Evolutionary conservation across 2,888 invertebrate genomes (phyloP), one percentile per base, ranked within the genome.

Genomic region (Cantharis rustica): DNA sequence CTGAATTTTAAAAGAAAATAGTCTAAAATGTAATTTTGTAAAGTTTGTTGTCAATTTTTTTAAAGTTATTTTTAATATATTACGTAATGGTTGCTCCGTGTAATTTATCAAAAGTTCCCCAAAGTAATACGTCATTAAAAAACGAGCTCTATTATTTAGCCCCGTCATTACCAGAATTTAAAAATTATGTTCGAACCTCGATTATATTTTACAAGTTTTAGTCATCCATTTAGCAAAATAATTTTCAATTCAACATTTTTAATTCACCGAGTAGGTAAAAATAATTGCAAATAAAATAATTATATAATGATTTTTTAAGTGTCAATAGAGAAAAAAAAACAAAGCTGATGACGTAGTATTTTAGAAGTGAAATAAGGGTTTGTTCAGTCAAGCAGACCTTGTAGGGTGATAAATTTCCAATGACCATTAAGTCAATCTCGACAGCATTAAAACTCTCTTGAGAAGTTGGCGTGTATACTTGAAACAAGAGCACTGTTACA

Each of bases 391-490:
- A 78, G 78, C 78, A 75, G 78, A 76, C 78, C 79, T 82, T 79
- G 79, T 78, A 79, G 76, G 79, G 75, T 78, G 77, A 80, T 80
- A 81, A 80, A 80, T 80, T 81, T 79, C 79, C 76, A 80, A 80
- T 81, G 79, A 79, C 82, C 80, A 81, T 82, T 82, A 81, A 81
- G 80, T 82, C 80, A 81, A 81, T 80, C 80, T 80, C 75, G 78
- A 79, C 78, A 81, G 80, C 77, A 81, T 81, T 81, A 80, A 78
- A 80, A 80, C 79, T 79, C 80, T 81, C 81, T 77, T 74, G 79
- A 81, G 81, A 77, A 80, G 76, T 72, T 79, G 73, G 77, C 73
- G 75, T 75, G 75, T 73, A 73, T 73, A 79, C 75, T 77, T 77
- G 77, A 77, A 77, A 77, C 77, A 77, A 77, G 77, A 75, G 77